phyloP scores from a whole-genome alignment of 2,113 vertebrate genomes.

The Tetraodon nigroviridis region DNA sequence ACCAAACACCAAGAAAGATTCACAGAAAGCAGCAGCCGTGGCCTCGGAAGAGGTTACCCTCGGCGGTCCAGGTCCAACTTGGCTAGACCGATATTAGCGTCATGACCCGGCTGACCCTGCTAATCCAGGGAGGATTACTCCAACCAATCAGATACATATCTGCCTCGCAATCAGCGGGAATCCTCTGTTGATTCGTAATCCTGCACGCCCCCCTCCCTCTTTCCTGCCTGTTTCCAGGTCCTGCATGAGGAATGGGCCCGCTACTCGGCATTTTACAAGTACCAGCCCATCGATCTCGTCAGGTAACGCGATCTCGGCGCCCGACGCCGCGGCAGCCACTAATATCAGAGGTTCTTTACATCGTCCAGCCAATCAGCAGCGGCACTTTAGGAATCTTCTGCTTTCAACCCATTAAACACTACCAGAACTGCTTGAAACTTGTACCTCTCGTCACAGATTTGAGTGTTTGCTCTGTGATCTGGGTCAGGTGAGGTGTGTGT shows the following conservation, averaged over 20 bases:
- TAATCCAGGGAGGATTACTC: slow-evolving; percentile 12
- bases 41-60: background rate
- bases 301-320: slow-evolving; percentile 72
- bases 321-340: too few relatives aligned
- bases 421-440: too few relatives aligned
- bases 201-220: slow-evolving; percentile 21
- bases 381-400: too few relatives aligned
- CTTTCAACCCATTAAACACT: too few relatives aligned
- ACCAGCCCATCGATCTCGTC: slow-evolving; percentile 94
- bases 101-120: too few relatives aligned
- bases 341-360: too few relatives aligned
- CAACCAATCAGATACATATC: slow-evolving; percentile 18
- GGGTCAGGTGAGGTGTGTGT: too few relatives aligned
- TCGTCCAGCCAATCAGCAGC: too few relatives aligned
- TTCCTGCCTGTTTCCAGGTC: slow-evolving; percentile 69
- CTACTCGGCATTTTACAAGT: slow-evolving; percentile 95
- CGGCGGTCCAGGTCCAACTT: too few relatives aligned
- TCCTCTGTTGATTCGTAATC: slow-evolving; percentile 12
- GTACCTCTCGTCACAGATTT: too few relatives aligned
- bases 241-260: slow-evolving; percentile 92
- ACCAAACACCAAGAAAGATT: background rate
- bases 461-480: background rate
- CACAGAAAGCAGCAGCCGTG: background rate
- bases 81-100: too few relatives aligned
- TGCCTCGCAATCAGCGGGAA: slow-evolving; percentile 53